A percentile compares a stretch with the other conserved stretches of the same genome.
These are phyloP conservation scores for Bombus picipes DNA, from an alignment of 1,140 invertebrate genomes.

Conservation along the genomic window DNA sequence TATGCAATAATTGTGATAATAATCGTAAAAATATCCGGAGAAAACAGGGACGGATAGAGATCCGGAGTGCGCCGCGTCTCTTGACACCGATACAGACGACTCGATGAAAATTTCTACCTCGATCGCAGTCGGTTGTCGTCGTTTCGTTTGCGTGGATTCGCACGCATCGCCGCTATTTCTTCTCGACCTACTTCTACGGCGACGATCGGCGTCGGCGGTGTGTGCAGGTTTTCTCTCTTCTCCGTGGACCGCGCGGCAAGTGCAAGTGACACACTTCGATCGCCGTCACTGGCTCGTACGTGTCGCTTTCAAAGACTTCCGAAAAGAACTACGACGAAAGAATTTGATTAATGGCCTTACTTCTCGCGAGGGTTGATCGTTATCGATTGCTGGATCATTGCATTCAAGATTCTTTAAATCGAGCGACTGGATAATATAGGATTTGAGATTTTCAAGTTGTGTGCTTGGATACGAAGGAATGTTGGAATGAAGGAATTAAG, in stretches of 20 bases:
- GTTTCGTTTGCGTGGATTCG: slow-evolving; percentile 39
- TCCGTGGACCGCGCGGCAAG: slow-evolving; percentile 23
- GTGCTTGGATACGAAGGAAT: not conserved
- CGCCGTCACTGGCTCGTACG: not conserved
- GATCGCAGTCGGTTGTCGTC: slow-evolving; percentile 16
- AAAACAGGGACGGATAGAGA: slow-evolving; percentile 46
- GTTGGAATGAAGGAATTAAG: not conserved
- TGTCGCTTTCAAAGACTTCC: slow-evolving; percentile 24
- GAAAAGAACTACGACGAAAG: not conserved
- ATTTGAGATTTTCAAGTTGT: not conserved
- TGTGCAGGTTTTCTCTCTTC: slow-evolving; percentile 41
- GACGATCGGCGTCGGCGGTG: not conserved
- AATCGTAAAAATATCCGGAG: slow-evolving; percentile 32
- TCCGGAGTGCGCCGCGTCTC: slow-evolving; percentile 7
- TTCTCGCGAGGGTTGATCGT: too few relatives aligned
- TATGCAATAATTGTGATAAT: slow-evolving; percentile 13
- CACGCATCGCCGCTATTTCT: slow-evolving; percentile 51
- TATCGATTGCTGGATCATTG: not conserved
- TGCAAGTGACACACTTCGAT: slow-evolving; percentile 58
- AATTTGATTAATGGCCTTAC: not conserved
- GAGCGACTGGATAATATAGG: not conserved
- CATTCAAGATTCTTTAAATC: not conserved
- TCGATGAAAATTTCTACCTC: slow-evolving; percentile 57
- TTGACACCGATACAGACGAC: slow-evolving; percentile 42
- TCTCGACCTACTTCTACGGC: slow-evolving; percentile 49